Evolutionary conservation across 2,113 vertebrate species (phyloP), one percentile per base, ranked within the genome.

Genomic region (Oncorhynchus gorbuscha): DNA sequence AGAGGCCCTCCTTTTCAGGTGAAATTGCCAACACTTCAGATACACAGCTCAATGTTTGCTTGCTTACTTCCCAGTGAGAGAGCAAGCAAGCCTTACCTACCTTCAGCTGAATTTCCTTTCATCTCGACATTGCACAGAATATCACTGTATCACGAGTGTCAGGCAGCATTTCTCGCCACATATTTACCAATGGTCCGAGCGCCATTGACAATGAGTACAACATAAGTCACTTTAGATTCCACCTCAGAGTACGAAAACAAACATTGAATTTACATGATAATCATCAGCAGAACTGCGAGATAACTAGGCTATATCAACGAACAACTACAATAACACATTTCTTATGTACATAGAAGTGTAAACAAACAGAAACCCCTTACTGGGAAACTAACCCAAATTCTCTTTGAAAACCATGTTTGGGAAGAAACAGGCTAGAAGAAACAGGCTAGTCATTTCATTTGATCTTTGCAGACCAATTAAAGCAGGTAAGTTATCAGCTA

Each of bases 11-110:
- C 72, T 76, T 86, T 89, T 90, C 89, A 91, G 84, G 86, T 83
- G 85, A 84, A 84, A 83, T 79, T 82, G 87, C 90, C 89, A 90
- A 88, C 84, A 87, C 88, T 88, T 91, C 88, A 89, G 85, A 90
- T 81, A 83, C 83, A 86, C 82, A 87, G 89, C 85, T 87, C 88
- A 81, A 81, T 87, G 86, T 89, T 89, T 90, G 80, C 79, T 80
- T 73, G 86, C 88, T 87, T 86, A 87, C 89, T 90, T 89, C 89
- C 89, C 79, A 73, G 79, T 82, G 87, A 87, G 88, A 76, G 87
- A 79, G 84, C 75, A 55, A 86, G 85, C 80, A 84, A 30, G 67
- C 14, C 86, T 84, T 77, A 84, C 82, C 83, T 82, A 79, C 87
- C 77, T 80, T 82, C 73, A 87, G 84, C 86, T 76, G 81, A 81